Evolutionary conservation across 53 echinoderm and acorn worm genomes (phyloP).

Genomic region (Holothuria leucospilota): DNA sequence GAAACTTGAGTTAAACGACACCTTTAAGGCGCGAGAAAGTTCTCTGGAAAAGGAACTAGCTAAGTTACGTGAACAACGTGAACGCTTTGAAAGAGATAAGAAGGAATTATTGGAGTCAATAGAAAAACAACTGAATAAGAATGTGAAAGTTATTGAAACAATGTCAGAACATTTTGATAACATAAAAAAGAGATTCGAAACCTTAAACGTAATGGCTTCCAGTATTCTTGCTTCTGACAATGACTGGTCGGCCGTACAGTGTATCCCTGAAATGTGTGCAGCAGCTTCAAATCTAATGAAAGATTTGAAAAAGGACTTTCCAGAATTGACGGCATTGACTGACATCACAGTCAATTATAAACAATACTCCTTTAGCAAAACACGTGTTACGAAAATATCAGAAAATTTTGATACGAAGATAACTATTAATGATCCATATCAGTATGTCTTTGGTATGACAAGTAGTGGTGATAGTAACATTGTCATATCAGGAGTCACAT

Average conservation of each 20-base stretch:
- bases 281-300: background rate
- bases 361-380: background rate
- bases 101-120: no score
- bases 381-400: background rate
- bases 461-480: background rate
- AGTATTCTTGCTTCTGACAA: background rate
- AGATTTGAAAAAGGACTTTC: background rate
- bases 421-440: background rate
- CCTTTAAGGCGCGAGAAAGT: no score
- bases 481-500: slow-evolving; percentile 4
- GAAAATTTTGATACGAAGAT: background rate
- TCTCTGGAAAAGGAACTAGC: no score
- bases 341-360: background rate
- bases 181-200: background rate
- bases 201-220: background rate
- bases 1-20: no score
- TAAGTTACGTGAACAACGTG: no score
- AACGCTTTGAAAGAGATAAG: no score
- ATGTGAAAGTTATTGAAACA: no score
- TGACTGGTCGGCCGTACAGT: background rate
- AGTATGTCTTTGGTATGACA: background rate
- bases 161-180: background rate
- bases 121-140: no score
- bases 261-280: background rate
- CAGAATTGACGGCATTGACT: background rate